Evolutionary conservation across 2,888 invertebrate genomes (phyloP).

Genomic region (Siphlonurus alternatus): DNA sequence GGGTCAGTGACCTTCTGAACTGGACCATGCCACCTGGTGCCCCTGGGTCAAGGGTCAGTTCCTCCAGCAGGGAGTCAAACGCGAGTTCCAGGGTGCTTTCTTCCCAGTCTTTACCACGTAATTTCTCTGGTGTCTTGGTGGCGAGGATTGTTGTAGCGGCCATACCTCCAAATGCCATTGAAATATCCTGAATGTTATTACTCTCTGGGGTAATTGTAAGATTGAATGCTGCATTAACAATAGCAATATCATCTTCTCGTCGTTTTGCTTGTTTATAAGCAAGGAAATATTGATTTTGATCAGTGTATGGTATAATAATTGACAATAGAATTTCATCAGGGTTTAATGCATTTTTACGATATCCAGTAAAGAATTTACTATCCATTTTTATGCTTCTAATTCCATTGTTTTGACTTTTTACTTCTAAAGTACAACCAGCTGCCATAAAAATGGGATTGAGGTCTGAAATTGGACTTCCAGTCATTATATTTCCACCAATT

Average conservation of each 20-base stretch:
- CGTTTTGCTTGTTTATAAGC: constrained; percentile 85
- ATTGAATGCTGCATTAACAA: constrained; percentile 75
- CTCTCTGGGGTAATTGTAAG: constrained; percentile 41
- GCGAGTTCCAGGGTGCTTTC: constrained; percentile 40
- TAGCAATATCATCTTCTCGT: constrained; percentile 89
- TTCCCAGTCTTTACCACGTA: constrained; percentile 46
- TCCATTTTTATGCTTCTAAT: constrained; percentile 48
- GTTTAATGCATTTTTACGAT: constrained; percentile 56
- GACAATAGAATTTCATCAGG: constrained; percentile 65
- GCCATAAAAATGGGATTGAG: constrained; percentile 85
- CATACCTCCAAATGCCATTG: constrained; percentile 85
- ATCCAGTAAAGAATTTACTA: constrained; percentile 66
- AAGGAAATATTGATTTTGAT: constrained; percentile 50
- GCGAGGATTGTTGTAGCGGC: constrained; percentile 69
- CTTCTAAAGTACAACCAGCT: constrained; percentile 42
- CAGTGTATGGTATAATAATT: constrained; percentile 59
- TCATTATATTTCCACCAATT: constrained; percentile 85
- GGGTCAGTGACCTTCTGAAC: constrained; percentile 56
- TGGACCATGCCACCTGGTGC: constrained; percentile 73
- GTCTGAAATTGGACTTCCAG: constrained; percentile 92
- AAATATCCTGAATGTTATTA: constrained; percentile 43
- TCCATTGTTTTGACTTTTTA: constrained; percentile 40
- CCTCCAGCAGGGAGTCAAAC: constrained; percentile 44
- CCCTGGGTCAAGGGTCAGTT: constrained; percentile 56
- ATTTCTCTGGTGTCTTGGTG: constrained; percentile 38